Base-by-base conservation (phyloP, 2,888 invertebrate species). In the Drosophila siamana region DNA sequence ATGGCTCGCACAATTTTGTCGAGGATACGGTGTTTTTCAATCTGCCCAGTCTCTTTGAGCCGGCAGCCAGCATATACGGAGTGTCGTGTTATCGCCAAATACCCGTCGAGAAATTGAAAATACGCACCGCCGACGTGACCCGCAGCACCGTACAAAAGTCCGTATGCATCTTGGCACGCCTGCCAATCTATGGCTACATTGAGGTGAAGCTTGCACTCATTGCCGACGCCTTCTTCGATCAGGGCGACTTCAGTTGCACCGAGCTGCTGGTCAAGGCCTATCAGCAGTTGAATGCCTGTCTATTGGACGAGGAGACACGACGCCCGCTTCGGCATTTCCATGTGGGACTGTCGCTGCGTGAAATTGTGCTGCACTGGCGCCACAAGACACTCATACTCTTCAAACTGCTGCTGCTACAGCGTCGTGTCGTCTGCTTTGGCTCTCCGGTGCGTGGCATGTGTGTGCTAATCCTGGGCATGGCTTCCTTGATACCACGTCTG, bases 11-110 rank as follows among this genome's bases (percentile, higher is more conserved):
- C 90, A 99, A 99, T 93, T 98, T 95, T 90, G 94, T 96, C 59
- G 96, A 98, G 88, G 99, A 99, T 90, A 98, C 98, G 0, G 97
- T 99, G 74, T 99, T 96, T 93, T 99, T 99, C 92, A 97, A 98
- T 92, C 93, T 99, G 68, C 99, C 99, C 33, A 97, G 98, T 82
- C 93, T 97, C 44, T 95, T 94, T 50, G 95, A 97, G 90, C 96
- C 97, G 4, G 95, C 95, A 61, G 94, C 95, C 82, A 98, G 98
- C 51, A 95, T 99, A 9, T 99, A 96, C 93, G 99, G 99, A 26
- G 96, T 99, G 66, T 99, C 99, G 16, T 99, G 99, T 93, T 99
- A 98, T 92, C 94, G 98, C 71, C 99, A 99, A 93, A 99, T 99
- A 87, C 97, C 98, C 78, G 96, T 98, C 0, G 97, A 97, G 97